Evolutionary conservation across 1,140 invertebrate genomes (phyloP).

Genomic region (Saccostrea echinata): DNA sequence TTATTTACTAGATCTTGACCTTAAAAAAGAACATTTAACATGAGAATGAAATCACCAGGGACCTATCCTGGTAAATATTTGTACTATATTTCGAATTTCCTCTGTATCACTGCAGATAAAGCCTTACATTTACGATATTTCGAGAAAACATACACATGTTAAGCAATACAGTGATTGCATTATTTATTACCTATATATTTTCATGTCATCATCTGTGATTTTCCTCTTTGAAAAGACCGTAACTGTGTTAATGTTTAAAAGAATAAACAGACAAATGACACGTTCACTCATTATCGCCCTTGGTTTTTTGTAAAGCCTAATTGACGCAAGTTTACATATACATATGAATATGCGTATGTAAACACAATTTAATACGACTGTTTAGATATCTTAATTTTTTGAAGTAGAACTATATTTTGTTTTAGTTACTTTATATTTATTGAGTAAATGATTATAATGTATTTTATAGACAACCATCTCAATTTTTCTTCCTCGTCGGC

Average conservation of each 20-base stretch:
- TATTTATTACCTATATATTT: conserved; percentile 50
- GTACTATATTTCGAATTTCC: conserved; percentile 11
- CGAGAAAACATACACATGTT: not conserved
- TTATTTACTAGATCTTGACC: too few relatives aligned
- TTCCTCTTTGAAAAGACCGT: conserved; percentile 4
- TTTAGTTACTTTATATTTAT: too few relatives aligned
- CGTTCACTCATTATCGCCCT: conserved; percentile 26
- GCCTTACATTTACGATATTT: not conserved
- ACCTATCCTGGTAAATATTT: too few relatives aligned
- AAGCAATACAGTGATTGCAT: not conserved
- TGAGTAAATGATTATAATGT: too few relatives aligned
- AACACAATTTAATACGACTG: too few relatives aligned
- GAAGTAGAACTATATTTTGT: too few relatives aligned
- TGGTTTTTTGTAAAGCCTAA: not conserved
- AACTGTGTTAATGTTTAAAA: not conserved
- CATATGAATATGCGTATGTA: too few relatives aligned
- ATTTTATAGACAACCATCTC: not conserved
- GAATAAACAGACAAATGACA: conserved; percentile 27
- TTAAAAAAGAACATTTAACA: too few relatives aligned
- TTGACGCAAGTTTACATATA: not conserved
- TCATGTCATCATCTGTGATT: conserved; percentile 37
- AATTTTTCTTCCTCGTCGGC: not conserved
- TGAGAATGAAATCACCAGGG: too few relatives aligned
- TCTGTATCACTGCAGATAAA: conserved; percentile 1
- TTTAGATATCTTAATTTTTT: too few relatives aligned